A percentile compares a stretch with the other conserved stretches of the same genome.
phyloP scores from a whole-genome alignment of 1,140 invertebrate species.

The Ruditapes philippinarum region DNA sequence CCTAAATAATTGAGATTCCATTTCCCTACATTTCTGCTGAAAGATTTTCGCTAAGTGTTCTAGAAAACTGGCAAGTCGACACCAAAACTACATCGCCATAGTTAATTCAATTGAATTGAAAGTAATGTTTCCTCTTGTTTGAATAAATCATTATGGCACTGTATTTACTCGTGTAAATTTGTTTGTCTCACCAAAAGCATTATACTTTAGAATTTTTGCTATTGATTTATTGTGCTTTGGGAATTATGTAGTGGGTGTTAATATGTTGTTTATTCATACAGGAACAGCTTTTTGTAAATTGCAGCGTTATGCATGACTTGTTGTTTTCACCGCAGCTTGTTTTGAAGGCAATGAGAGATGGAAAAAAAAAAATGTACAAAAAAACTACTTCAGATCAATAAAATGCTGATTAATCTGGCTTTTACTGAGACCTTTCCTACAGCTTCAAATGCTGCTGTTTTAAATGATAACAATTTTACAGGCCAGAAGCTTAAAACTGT shows the following conservation, averaged over 20 bases:
- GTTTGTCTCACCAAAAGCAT: not conserved
- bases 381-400: not conserved
- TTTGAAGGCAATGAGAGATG: not conserved
- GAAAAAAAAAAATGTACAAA: too few relatives aligned
- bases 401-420: not conserved
- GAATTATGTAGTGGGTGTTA: not conserved
- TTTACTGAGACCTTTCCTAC: not conserved
- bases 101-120: too few relatives aligned
- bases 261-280: not conserved
- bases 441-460: not conserved
- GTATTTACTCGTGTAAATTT: too few relatives aligned
- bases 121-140: too few relatives aligned
- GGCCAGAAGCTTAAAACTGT: too few relatives aligned
- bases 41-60: not conserved
- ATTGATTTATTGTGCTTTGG: not conserved
- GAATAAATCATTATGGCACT: too few relatives aligned
- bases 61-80: too few relatives aligned
- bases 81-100: too few relatives aligned
- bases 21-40: not conserved
- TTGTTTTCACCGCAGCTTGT: not conserved
- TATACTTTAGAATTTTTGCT: not conserved
- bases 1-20: slow-evolving; percentile 3
- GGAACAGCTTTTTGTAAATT: not conserved
- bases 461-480: too few relatives aligned
- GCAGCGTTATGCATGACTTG: not conserved